phyloP scores from a whole-genome alignment of 2,797 vertebrate genomes.

The Neopelma chrysocephalum region DNA sequence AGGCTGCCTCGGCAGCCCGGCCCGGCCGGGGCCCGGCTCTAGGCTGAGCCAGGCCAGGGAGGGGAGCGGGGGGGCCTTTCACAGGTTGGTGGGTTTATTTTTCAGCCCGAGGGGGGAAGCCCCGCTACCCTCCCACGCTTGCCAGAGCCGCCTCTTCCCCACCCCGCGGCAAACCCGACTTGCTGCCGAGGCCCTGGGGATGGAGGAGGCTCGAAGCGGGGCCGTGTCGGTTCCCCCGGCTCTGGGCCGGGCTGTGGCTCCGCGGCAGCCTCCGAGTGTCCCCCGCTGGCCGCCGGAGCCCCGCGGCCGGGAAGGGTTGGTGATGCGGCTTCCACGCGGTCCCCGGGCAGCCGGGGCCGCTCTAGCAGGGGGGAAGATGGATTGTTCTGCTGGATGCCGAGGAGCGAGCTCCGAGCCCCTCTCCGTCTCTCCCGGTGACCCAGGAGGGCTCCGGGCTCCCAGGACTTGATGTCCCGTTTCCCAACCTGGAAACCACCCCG shows the following conservation, averaged over 20 bases:
- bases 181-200: background rate
- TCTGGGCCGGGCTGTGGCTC: background rate
- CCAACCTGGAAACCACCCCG: background rate
- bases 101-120: background rate
- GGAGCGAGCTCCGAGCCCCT: accelerated
- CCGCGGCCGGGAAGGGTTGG: background rate
- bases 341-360: background rate
- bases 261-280: background rate
- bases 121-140: background rate
- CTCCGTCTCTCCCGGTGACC: no score
- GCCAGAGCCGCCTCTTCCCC: background rate
- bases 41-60: background rate
- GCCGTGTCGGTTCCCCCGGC: background rate
- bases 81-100: background rate
- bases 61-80: background rate
- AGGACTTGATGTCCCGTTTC: background rate
- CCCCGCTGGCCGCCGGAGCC: background rate
- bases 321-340: background rate
- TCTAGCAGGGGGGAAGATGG: background rate
- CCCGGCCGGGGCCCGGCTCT: background rate
- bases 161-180: background rate
- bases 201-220: background rate
- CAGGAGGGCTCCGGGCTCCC: background rate
- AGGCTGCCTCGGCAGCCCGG: background rate
- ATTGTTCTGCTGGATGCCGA: no score